phyloP scores from a whole-genome alignment of 2,888 invertebrate species.

The Leptinotarsa peninsularis region DNA sequence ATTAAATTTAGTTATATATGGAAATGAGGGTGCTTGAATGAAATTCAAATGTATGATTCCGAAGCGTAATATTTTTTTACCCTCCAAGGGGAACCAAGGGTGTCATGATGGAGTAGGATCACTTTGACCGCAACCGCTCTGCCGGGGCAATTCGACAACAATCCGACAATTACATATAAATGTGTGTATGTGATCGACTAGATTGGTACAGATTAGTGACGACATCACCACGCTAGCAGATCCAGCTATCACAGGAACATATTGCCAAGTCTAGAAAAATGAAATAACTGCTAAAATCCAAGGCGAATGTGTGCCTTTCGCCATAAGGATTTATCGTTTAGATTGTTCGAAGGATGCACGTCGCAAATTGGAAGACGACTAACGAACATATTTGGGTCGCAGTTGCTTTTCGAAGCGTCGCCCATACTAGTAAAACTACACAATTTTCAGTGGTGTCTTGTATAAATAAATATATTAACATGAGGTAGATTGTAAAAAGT shows the following conservation, averaged over 20 bases:
- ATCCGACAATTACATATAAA: slow-evolving; percentile 30
- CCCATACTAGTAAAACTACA: background rate
- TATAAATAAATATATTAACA: slow-evolving; percentile 16
- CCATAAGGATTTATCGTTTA: slow-evolving; percentile 34
- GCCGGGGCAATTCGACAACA: slow-evolving; percentile 33
- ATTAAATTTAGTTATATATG: background rate
- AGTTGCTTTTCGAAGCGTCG: background rate
- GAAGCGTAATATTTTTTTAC: background rate
- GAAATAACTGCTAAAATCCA: slow-evolving; percentile 28
- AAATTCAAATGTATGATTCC: background rate
- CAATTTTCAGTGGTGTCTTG: background rate
- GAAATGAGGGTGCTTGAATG: background rate
- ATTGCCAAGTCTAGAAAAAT: slow-evolving; percentile 35
- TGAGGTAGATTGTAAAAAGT: slow-evolving; percentile 34
- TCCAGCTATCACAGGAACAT: slow-evolving; percentile 37
- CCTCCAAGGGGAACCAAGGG: slow-evolving; percentile 43
- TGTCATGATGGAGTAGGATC: slow-evolving; percentile 54
- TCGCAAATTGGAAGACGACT: slow-evolving; percentile 29
- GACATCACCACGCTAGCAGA: slow-evolving; percentile 36
- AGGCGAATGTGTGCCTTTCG: slow-evolving; percentile 50
- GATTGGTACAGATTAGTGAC: slow-evolving; percentile 32
- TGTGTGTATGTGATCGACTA: slow-evolving; percentile 37
- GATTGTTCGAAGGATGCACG: slow-evolving; percentile 24
- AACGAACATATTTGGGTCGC: background rate
- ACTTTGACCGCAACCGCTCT: slow-evolving; percentile 45